A percentile compares a stretch with the other conserved stretches of the same genome.
phyloP scores from a whole-genome alignment of 2,888 invertebrate genomes.

The Rhagium mordax region DNA sequence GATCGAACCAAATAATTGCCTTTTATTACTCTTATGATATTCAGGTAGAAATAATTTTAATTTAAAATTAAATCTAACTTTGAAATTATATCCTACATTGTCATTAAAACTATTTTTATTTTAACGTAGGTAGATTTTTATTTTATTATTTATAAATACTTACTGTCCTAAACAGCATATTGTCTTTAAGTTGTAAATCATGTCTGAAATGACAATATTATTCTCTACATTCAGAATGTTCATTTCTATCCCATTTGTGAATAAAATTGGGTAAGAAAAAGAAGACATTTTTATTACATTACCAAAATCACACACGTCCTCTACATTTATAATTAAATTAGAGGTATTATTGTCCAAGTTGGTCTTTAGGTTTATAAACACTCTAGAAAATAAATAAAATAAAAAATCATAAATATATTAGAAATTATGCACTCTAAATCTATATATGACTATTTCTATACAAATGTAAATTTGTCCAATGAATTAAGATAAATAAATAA shows the following conservation, averaged over 20 bases:
- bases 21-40: too few relatives aligned
- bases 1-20: too few relatives aligned
- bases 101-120: too few relatives aligned
- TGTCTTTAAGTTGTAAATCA: slow-evolving; percentile 38
- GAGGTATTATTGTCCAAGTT: background rate
- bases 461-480: too few relatives aligned
- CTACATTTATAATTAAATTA: slow-evolving; percentile 28
- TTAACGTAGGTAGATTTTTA: slow-evolving; percentile 32
- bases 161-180: slow-evolving; percentile 43
- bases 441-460: too few relatives aligned
- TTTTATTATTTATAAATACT: slow-evolving; percentile 27
- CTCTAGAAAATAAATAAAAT: slow-evolving; percentile 17
- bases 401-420: background rate
- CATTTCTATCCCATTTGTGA: slow-evolving; percentile 42
- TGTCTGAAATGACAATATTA: slow-evolving; percentile 26
- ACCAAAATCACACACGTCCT: slow-evolving; percentile 45
- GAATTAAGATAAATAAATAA: too few relatives aligned
- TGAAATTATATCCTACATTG: too few relatives aligned
- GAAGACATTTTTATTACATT: slow-evolving; percentile 32
- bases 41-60: too few relatives aligned
- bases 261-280: slow-evolving; percentile 45
- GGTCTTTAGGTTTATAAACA: slow-evolving; percentile 5
- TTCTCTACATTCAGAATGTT: slow-evolving; percentile 44
- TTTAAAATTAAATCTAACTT: too few relatives aligned
- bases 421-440: too few relatives aligned